Evolutionary conservation across 2,797 vertebrate genomes (phyloP).

Genomic region (Rhynchotus rufescens): DNA sequence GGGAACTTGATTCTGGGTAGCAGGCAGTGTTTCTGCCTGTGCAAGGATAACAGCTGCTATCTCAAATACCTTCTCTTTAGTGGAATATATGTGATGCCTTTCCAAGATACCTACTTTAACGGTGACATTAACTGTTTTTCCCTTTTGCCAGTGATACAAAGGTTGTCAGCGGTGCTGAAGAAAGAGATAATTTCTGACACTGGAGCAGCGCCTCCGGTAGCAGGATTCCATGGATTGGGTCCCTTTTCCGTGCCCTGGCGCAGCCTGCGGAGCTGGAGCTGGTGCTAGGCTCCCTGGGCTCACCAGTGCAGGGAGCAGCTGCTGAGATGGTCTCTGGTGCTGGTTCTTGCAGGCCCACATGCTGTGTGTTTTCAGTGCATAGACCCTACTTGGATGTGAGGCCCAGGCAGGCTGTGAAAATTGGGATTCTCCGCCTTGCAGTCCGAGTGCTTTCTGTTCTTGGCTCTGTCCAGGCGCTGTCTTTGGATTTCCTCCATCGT

Average conservation of each 20-base stretch:
- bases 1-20: neutral
- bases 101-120: neutral
- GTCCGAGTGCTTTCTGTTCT: neutral
- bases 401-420: neutral
- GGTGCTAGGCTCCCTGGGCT: neutral
- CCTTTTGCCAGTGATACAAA: neutral
- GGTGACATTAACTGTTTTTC: neutral
- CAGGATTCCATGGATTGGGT: neutral
- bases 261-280: neutral
- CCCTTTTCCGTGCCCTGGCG: rapidly evolving
- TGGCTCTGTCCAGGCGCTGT: neutral
- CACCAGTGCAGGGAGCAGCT: rapidly evolving
- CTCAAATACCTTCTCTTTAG: neutral
- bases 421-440: neutral
- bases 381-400: neutral
- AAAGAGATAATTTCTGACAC: neutral
- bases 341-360: neutral
- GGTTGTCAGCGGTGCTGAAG: neutral
- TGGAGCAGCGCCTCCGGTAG: neutral
- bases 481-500: neutral
- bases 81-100: neutral
- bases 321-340: rapidly evolving
- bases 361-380: neutral
- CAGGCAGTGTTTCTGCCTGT: neutral
- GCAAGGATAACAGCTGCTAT: neutral